These are phyloP conservation scores for Pedetes capensis DNA, from an alignment of 2,113 vertebrate genomes.

Conservation along the genomic window DNA sequence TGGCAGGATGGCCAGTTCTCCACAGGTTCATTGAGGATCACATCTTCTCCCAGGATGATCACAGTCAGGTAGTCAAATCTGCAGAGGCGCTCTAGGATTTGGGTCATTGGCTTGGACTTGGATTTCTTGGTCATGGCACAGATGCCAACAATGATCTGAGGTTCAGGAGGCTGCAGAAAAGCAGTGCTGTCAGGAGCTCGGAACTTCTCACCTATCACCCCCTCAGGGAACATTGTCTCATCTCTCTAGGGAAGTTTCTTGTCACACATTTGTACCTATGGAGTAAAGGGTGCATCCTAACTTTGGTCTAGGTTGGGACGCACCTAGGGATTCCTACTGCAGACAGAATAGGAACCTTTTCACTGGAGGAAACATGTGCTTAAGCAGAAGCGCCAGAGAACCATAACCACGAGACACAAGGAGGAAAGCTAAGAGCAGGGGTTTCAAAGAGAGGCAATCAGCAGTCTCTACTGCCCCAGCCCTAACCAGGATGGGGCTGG, in stretches of 20 bases:
- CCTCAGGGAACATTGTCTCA: not conserved
- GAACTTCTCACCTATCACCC: not conserved
- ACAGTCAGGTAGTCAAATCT: conserved; percentile 98
- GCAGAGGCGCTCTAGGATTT: conserved; percentile 98
- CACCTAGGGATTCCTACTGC: not conserved
- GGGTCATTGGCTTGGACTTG: conserved; percentile 99
- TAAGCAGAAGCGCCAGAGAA: conserved; percentile 9
- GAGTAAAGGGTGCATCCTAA: not conserved
- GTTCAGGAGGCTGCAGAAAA: conserved; percentile 90
- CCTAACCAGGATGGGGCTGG: not conserved
- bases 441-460: not conserved
- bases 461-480: not conserved
- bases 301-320: not conserved
- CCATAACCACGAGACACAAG: not conserved
- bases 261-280: not conserved
- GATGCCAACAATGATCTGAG: conserved; percentile 96
- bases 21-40: conserved; percentile 95
- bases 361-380: not conserved
- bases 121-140: conserved; percentile 99
- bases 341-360: not conserved
- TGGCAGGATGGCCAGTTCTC: conserved; percentile 98
- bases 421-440: not conserved
- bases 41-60: conserved; percentile 97
- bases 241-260: conserved; percentile 9
- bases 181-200: conserved; percentile 25